These are phyloP conservation scores for Autographa gamma DNA, from an alignment of 2,888 invertebrate genomes.

Conservation along the genomic window DNA sequence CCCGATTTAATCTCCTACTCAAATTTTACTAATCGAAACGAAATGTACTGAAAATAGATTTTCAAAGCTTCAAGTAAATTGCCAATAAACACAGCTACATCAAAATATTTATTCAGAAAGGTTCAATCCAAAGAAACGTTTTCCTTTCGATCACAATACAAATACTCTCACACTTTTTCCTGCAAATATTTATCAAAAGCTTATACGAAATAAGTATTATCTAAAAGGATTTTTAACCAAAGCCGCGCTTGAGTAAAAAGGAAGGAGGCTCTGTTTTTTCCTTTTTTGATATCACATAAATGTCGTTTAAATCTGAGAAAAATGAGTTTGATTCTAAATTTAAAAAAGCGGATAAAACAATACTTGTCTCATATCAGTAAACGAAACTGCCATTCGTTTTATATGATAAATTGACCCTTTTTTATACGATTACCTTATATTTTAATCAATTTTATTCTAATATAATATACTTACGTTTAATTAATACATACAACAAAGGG, in stretches of 20 bases:
- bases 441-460: no score
- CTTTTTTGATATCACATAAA: neutral
- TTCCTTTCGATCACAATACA: constrained; percentile 27
- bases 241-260: neutral
- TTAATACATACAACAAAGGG: no score
- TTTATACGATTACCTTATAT: no score
- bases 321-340: no score
- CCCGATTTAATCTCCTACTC: no score
- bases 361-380: no score
- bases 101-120: neutral
- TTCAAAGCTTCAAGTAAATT: neutral
- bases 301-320: no score
- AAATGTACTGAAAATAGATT: neutral
- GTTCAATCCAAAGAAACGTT: neutral
- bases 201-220: constrained; percentile 24
- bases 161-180: constrained; percentile 32
- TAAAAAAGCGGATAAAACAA: no score
- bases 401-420: no score
- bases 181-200: constrained; percentile 27
- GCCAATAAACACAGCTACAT: constrained; percentile 4
- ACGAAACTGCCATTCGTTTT: no score
- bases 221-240: constrained; percentile 5
- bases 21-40: no score
- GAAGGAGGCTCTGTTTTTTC: neutral
- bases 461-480: no score